These are phyloP conservation scores for Neostethus bicornis DNA, from an alignment of 2,797 vertebrate species.

Conservation along the genomic window DNA sequence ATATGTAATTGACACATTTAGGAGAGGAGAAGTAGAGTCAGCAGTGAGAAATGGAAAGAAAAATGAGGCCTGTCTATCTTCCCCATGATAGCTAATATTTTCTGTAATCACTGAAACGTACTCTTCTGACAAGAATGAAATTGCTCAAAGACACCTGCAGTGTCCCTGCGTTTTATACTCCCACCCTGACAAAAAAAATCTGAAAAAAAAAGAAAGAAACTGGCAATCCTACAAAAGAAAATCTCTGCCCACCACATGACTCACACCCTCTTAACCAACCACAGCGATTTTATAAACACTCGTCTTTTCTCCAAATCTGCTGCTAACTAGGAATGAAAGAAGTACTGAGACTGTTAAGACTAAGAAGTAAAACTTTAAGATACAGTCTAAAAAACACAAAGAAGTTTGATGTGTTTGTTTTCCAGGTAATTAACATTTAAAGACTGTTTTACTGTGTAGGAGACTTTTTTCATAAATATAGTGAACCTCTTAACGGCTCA, in stretches of 20 bases:
- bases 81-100: slow-evolving; percentile 30
- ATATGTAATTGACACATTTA: slow-evolving; percentile 58
- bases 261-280: slow-evolving; percentile 10
- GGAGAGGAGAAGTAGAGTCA: slow-evolving; percentile 44
- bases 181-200: slow-evolving; percentile 3
- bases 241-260: slow-evolving; percentile 1
- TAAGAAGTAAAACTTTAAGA: slow-evolving; percentile 30
- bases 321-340: slow-evolving; percentile 29
- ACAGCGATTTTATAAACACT: slow-evolving; percentile 30
- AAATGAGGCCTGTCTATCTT: slow-evolving; percentile 25
- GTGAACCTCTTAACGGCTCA: slow-evolving; percentile 25
- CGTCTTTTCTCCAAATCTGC: slow-evolving; percentile 12
- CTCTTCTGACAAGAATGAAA: slow-evolving; percentile 16
- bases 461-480: too few species aligned
- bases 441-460: too few species aligned
- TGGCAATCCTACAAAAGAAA: not conserved
- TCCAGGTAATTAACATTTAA: not conserved
- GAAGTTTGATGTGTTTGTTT: too few species aligned
- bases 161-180: not conserved
- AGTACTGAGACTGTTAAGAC: slow-evolving; percentile 41
- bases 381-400: slow-evolving; percentile 18
- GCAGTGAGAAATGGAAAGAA: slow-evolving; percentile 30
- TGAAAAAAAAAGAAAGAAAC: not conserved
- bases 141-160: slow-evolving; percentile 6
- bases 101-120: slow-evolving; percentile 19